These are phyloP conservation scores for Scolopax mira DNA, from an alignment of 2,113 vertebrate genomes.

Conservation along the genomic window DNA sequence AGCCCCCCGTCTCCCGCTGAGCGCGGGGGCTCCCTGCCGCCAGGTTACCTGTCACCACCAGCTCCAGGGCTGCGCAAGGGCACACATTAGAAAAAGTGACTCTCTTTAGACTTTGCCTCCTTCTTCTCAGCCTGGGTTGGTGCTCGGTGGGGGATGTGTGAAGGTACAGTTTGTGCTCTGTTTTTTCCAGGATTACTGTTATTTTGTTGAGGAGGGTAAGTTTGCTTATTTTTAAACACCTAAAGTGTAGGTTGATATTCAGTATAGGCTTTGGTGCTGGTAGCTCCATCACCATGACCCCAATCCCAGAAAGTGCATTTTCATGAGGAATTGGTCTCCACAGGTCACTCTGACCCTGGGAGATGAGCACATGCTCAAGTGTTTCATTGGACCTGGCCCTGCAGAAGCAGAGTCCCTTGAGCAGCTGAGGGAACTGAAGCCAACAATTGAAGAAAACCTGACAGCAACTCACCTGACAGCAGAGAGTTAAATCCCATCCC, in stretches of 20 bases:
- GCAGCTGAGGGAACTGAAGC: background rate
- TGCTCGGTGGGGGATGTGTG: background rate
- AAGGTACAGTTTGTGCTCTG: conserved; percentile 22
- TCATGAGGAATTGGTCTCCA: background rate
- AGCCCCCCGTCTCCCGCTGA: background rate
- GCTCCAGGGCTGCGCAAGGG: background rate
- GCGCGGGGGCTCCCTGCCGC: background rate
- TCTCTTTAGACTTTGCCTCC: background rate
- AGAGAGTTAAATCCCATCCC: background rate
- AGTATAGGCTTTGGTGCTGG: background rate
- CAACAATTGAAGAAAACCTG: background rate
- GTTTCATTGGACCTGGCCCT: background rate
- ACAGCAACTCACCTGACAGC: background rate
- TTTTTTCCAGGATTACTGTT: conserved; percentile 28
- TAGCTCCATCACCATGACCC: background rate
- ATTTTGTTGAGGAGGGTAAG: background rate
- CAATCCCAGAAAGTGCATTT: background rate
- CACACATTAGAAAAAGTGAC: background rate
- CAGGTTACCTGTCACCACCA: background rate
- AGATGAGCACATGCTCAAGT: background rate
- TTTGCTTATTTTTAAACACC: background rate
- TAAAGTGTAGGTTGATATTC: background rate
- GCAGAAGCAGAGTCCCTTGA: background rate
- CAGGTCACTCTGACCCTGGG: background rate
- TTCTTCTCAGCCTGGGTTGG: background rate